Conservation (phyloP, 1,140 invertebrate species). For the Cydia amplana region DNA sequence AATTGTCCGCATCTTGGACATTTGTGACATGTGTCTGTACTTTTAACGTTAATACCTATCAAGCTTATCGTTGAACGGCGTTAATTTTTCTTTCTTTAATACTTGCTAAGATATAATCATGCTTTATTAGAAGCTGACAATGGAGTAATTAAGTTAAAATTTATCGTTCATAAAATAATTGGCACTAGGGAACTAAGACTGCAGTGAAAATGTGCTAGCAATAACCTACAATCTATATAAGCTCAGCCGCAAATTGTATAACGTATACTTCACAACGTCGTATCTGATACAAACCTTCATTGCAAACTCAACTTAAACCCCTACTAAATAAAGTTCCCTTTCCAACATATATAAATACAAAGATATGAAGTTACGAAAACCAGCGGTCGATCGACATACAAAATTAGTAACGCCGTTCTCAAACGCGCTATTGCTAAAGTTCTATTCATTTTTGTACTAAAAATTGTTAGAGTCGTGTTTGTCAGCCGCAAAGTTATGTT, state of each 20-base stretch:
- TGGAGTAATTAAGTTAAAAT: neutral
- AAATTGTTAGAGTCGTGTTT: neutral
- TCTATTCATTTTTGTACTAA: neutral
- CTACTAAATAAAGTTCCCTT: neutral
- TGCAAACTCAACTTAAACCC: neutral
- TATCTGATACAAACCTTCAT: neutral
- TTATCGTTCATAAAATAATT: neutral
- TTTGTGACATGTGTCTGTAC: too few species aligned
- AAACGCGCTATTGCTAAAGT: neutral
- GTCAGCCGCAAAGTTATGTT: neutral
- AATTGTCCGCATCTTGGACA: too few species aligned
- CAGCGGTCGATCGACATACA: neutral
- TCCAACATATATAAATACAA: neutral
- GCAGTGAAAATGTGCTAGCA: neutral
- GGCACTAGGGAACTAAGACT: neutral
- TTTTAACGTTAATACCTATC: too few species aligned
- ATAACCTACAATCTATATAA: constrained; percentile 12
- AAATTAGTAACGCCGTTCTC: neutral
- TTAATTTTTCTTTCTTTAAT: too few species aligned
- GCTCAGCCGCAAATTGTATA: neutral
- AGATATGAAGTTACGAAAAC: neutral
- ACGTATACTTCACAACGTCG: neutral
- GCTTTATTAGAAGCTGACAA: neutral
- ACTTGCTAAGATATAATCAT: too few species aligned
- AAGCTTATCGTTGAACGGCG: too few species aligned